phyloP scores from a whole-genome alignment of 2,888 invertebrate genomes.

The Cephalotes varians region DNA sequence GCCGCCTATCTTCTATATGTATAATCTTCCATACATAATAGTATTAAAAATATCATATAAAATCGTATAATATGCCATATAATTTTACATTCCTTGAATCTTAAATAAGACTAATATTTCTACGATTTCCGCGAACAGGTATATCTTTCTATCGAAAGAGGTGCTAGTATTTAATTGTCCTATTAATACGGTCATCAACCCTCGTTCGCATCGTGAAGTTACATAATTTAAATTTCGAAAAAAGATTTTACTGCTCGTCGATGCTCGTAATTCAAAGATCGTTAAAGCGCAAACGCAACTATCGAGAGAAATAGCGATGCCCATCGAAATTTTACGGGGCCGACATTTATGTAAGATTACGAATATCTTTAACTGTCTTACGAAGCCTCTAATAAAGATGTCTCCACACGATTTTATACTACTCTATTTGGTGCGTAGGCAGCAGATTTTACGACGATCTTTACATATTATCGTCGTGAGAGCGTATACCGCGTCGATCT shows the following conservation, averaged over 20 bases:
- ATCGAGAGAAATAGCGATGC: conserved; percentile 52
- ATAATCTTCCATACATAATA: not conserved
- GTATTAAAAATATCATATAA: not conserved
- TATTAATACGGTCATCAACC: conserved; percentile 29
- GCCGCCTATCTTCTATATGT: too few species aligned
- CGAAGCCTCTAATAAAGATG: conserved; percentile 74
- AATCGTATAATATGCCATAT: not conserved
- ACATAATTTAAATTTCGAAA: conserved; percentile 40
- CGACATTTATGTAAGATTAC: conserved; percentile 44
- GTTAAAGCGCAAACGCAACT: conserved; percentile 54
- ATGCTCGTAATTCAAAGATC: conserved; percentile 43
- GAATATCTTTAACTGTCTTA: conserved; percentile 67
- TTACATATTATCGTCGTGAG: conserved; percentile 72
- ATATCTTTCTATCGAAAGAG: not conserved
- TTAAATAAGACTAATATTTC: not conserved
- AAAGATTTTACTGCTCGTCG: conserved; percentile 34
- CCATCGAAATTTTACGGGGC: conserved; percentile 64
- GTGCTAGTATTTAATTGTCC: conserved; percentile 21
- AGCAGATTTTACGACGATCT: conserved; percentile 75
- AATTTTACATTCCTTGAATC: not conserved
- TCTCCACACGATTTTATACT: conserved; percentile 73
- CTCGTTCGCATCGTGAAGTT: not conserved
- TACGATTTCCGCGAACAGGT: conserved; percentile 1
- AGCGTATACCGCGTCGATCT: conserved; percentile 45
- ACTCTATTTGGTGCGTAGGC: conserved; percentile 66